A percentile compares a stretch with the other conserved stretches of the same genome.
These are phyloP conservation scores for Macrotis lagotis DNA, from an alignment of 2,113 vertebrate genomes.

Conservation along the genomic window DNA sequence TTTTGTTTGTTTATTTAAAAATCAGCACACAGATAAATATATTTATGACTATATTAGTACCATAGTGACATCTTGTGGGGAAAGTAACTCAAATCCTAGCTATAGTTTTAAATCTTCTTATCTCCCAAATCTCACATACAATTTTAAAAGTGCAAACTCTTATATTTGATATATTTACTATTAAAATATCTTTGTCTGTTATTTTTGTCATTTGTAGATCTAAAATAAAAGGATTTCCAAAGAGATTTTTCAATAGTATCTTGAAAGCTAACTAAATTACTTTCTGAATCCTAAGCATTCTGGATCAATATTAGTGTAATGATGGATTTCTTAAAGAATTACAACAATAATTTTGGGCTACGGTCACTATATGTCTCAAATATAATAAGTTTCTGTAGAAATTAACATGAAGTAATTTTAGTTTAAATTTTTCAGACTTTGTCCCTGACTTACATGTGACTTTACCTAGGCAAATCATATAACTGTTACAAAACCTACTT, in stretches of 20 bases:
- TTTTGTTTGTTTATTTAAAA: conserved; percentile 17
- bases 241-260: conserved; percentile 7
- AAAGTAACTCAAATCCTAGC: not conserved
- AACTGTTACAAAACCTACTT: not conserved
- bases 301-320: not conserved
- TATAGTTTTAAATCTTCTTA: conserved; percentile 15
- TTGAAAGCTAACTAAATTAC: conserved; percentile 25
- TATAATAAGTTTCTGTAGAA: not conserved
- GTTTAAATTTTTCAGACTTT: not conserved
- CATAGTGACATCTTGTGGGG: conserved; percentile 76
- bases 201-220: conserved; percentile 14
- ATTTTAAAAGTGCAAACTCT: conserved; percentile 8
- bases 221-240: conserved; percentile 13
- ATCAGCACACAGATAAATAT: conserved; percentile 67
- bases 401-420: not conserved
- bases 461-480: not conserved
- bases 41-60: conserved; percentile 38
- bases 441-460: not conserved
- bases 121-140: conserved; percentile 27
- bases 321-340: not conserved
- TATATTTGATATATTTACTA: not conserved
- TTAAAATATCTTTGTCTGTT: not conserved
- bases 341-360: not conserved
- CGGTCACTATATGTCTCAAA: not conserved
- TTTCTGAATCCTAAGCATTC: conserved; percentile 45